Conservation (phyloP, 2,888 invertebrate species). For the Formica aserva region DNA sequence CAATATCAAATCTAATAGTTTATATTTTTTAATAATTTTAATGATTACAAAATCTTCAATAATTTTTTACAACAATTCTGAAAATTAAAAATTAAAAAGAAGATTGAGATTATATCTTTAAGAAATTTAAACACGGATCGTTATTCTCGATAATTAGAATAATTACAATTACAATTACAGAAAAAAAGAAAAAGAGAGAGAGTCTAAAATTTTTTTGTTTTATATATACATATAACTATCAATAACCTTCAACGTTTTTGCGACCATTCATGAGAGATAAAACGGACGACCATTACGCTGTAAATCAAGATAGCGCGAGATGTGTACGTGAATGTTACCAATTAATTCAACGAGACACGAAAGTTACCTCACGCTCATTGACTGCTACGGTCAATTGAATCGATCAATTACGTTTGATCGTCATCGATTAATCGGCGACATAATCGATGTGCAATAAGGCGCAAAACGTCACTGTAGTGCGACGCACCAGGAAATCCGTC, state of each 20-base stretch:
- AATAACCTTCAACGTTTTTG: background rate
- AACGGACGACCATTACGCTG: background rate
- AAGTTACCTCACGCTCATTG: constrained; percentile 5
- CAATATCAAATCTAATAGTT: background rate
- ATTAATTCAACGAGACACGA: background rate
- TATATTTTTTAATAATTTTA: background rate
- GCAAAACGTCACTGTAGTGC: constrained; percentile 14
- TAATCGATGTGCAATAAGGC: constrained; percentile 3
- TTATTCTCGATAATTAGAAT: background rate
- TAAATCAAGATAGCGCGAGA: background rate
- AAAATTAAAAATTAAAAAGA: background rate
- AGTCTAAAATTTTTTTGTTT: background rate
- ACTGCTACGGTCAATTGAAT: background rate
- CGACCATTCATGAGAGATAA: background rate
- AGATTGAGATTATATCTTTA: background rate
- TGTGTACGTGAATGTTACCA: background rate
- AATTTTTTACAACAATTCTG: background rate
- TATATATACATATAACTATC: background rate
- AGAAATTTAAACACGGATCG: background rate
- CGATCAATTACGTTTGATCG: background rate
- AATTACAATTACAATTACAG: background rate
- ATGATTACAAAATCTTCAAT: background rate
- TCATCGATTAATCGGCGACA: background rate
- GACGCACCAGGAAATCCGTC: constrained; percentile 40
- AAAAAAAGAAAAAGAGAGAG: background rate